Percentiles rank a stretch among this genome's conserved stretches.
These are phyloP conservation scores for Henicopernis longicauda DNA, from an alignment of 2,113 vertebrate species.

Conservation along the genomic window DNA sequence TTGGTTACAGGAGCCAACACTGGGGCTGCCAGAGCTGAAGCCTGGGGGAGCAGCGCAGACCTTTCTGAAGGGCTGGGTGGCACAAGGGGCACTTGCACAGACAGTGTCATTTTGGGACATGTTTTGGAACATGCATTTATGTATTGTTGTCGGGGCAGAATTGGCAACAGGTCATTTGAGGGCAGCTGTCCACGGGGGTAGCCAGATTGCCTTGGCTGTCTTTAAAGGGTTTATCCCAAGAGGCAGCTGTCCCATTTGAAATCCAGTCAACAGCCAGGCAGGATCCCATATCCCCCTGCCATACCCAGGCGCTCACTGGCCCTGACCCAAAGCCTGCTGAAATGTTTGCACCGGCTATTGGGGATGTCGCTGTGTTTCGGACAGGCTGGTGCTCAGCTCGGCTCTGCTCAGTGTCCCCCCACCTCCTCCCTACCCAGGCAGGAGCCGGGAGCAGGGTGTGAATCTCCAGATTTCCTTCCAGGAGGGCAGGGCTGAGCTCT, in stretches of 20 bases:
- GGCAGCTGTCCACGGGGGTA: neutral
- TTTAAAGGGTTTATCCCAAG: conserved; percentile 46
- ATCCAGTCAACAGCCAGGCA: conserved; percentile 24
- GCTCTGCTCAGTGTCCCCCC: neutral
- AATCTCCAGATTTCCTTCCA: neutral
- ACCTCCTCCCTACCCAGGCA: neutral
- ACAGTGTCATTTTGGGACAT: neutral
- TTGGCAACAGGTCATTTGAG: neutral
- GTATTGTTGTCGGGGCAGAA: fast-evolving
- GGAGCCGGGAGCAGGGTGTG: neutral
- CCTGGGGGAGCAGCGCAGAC: neutral
- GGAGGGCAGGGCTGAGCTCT: neutral
- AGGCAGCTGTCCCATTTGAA: neutral
- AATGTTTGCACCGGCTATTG: fast-evolving
- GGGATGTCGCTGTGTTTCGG: fast-evolving
- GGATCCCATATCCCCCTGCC: neutral
- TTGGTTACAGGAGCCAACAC: fast-evolving
- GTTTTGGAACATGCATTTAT: neutral
- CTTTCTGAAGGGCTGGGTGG: neutral
- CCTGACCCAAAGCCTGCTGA: neutral
- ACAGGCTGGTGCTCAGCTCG: neutral
- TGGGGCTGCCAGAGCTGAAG: neutral
- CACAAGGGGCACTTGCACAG: neutral
- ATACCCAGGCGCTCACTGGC: fast-evolving
- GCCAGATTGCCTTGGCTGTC: conserved; percentile 31